Percentiles rank a stretch among this genome's conserved stretches.
These are phyloP conservation scores for Leptodactylus fallax DNA, from an alignment of 2,797 vertebrate species.

Conservation along the genomic window DNA sequence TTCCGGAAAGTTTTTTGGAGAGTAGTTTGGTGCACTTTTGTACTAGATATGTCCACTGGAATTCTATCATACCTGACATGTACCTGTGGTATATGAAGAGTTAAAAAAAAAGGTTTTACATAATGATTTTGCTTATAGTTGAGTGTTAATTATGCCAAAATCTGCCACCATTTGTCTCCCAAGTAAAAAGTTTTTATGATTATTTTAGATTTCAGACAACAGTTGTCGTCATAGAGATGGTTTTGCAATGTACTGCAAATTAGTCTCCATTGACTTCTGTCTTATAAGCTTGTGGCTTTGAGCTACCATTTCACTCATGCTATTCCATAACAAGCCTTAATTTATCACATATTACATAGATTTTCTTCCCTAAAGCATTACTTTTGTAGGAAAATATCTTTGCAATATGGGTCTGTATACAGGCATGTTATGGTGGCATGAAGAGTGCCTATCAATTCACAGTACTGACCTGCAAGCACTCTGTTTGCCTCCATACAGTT, in stretches of 20 bases:
- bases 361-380: too few relatives aligned
- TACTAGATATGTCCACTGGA: neutral
- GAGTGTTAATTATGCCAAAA: neutral
- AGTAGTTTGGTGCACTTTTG: neutral
- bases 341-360: too few relatives aligned
- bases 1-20: neutral
- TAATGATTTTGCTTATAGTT: neutral
- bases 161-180: neutral
- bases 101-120: neutral
- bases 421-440: too few relatives aligned
- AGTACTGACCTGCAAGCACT: too few relatives aligned
- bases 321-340: too few relatives aligned
- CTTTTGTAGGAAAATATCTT: too few relatives aligned
- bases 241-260: neutral
- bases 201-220: neutral
- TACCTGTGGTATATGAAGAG: neutral
- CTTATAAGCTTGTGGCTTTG: neutral
- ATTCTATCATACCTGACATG: neutral
- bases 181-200: neutral
- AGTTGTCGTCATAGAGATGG: neutral
- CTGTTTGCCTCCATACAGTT: too few relatives aligned
- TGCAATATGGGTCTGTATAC: too few relatives aligned
- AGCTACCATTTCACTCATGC: neutral
- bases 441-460: too few relatives aligned
- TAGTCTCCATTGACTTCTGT: neutral